These are phyloP conservation scores for Nomada fabriciana DNA, from an alignment of 2,888 invertebrate genomes.

Conservation along the genomic window DNA sequence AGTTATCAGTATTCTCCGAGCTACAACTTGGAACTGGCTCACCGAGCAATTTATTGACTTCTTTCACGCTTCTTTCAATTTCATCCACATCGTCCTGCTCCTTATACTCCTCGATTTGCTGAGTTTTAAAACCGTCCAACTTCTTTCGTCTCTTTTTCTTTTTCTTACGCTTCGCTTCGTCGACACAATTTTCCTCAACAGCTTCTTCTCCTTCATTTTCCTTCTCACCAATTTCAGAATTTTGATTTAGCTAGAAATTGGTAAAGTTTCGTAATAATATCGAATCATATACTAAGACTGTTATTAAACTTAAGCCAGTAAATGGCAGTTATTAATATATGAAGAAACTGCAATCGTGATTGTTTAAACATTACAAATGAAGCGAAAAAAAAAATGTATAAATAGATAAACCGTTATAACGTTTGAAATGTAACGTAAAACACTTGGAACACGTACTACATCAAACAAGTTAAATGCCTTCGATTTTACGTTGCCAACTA, in stretches of 20 bases:
- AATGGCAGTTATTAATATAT: background rate
- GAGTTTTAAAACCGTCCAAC: constrained; percentile 72
- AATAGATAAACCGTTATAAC: background rate
- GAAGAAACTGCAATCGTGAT: background rate
- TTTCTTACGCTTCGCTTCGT: constrained; percentile 87
- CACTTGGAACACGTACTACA: constrained; percentile 86
- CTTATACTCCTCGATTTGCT: constrained; percentile 65
- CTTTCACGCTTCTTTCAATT: constrained; percentile 88
- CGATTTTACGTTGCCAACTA: constrained; percentile 85
- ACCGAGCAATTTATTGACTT: constrained; percentile 89
- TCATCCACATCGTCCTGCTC: constrained; percentile 86
- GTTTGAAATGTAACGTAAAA: background rate
- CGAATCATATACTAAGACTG: constrained; percentile 5
- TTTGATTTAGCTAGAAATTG: constrained; percentile 87
- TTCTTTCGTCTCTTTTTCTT: constrained; percentile 88
- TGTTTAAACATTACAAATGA: background rate
- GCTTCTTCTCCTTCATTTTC: constrained; percentile 85
- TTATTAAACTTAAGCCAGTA: background rate
- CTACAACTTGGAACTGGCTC: constrained; percentile 84
- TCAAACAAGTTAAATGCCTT: constrained; percentile 89
- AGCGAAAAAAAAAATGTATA: background rate
- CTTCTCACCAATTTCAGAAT: constrained; percentile 89
- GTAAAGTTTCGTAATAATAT: constrained; percentile 21
- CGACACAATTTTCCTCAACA: constrained; percentile 56
- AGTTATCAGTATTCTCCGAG: constrained; percentile 68